A percentile compares a stretch with the other conserved stretches of the same genome.
These are phyloP conservation scores for Tachysurus vachellii DNA, from an alignment of 2,113 vertebrate genomes.

Conservation along the genomic window DNA sequence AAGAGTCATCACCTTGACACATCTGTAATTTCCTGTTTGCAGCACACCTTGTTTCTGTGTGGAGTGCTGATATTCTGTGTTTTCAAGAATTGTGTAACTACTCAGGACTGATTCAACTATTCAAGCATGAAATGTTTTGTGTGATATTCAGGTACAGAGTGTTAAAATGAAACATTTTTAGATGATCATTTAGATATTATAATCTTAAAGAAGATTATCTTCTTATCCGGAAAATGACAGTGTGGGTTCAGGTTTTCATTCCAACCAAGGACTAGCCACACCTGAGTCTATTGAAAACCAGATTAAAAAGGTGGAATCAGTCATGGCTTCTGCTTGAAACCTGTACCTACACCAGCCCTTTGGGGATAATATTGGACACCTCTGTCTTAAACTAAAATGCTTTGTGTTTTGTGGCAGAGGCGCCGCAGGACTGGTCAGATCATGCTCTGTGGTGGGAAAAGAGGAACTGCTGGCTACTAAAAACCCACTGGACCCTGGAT, in stretches of 20 bases:
- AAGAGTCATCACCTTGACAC: slow-evolving; percentile 50
- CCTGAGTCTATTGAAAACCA: too few species aligned
- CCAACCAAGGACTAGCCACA: too few species aligned
- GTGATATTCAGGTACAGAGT: neutral
- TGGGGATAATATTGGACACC: too few species aligned
- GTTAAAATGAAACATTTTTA: neutral
- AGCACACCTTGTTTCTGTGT: slow-evolving; percentile 5
- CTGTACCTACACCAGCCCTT: too few species aligned
- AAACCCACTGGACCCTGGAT: slow-evolving; percentile 96
- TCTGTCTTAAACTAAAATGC: neutral
- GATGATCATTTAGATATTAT: too few species aligned
- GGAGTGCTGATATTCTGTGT: neutral
- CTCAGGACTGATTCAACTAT: neutral
- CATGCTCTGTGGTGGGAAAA: slow-evolving; percentile 97
- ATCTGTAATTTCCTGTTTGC: slow-evolving; percentile 39
- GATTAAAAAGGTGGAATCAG: too few species aligned
- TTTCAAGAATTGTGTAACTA: neutral
- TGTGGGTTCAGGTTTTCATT: too few species aligned
- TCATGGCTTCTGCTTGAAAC: too few species aligned
- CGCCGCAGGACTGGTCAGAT: slow-evolving; percentile 92
- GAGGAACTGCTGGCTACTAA: slow-evolving; percentile 91
- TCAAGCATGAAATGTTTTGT: neutral
- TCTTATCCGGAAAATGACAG: too few species aligned
- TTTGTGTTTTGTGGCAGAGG: slow-evolving; percentile 68
- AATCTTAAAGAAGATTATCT: too few species aligned